A percentile compares a stretch with the other conserved stretches of the same genome.
Conservation (phyloP, 2,113 vertebrate species). For the Grantiella picta region DNA sequence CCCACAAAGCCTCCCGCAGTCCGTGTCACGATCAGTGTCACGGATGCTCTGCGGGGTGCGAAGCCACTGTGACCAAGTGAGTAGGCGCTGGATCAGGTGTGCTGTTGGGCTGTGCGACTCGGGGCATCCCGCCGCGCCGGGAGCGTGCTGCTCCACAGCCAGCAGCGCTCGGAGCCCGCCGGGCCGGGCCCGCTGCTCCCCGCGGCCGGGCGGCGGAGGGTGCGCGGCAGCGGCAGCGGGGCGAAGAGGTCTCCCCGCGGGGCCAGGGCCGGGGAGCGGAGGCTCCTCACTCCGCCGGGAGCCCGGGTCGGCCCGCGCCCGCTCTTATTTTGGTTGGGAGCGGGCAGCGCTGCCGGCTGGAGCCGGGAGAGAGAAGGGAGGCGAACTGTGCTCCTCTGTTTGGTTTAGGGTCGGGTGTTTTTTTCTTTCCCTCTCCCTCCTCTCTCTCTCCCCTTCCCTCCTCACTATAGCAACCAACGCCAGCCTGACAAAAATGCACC, state of each 20-base stretch:
- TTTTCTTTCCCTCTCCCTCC: background rate
- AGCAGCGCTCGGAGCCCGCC: background rate
- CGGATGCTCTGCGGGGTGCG: background rate
- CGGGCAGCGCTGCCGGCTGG: constrained; percentile 48
- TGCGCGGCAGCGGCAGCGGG: no score
- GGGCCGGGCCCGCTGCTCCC: background rate
- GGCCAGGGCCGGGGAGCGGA: background rate
- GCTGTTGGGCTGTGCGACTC: background rate
- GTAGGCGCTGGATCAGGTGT: background rate
- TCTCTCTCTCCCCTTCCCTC: constrained; percentile 73
- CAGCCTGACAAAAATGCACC: constrained; percentile 89
- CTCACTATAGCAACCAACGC: constrained; percentile 95
- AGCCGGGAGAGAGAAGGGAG: constrained; percentile 53
- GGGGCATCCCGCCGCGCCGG: background rate
- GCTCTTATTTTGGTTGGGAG: constrained; percentile 76
- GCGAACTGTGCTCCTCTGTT: constrained; percentile 85
- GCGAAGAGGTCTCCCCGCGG: no score
- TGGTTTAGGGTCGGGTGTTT: constrained; percentile 62
- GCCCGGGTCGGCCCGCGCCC: background rate
- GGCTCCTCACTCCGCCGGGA: background rate
- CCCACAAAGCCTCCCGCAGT: background rate
- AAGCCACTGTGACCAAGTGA: background rate
- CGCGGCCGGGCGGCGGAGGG: background rate
- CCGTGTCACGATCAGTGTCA: background rate
- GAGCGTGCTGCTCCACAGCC: background rate